Evolutionary conservation across 1,140 invertebrate species (phyloP).

Genomic region (Sinella curviseta): DNA sequence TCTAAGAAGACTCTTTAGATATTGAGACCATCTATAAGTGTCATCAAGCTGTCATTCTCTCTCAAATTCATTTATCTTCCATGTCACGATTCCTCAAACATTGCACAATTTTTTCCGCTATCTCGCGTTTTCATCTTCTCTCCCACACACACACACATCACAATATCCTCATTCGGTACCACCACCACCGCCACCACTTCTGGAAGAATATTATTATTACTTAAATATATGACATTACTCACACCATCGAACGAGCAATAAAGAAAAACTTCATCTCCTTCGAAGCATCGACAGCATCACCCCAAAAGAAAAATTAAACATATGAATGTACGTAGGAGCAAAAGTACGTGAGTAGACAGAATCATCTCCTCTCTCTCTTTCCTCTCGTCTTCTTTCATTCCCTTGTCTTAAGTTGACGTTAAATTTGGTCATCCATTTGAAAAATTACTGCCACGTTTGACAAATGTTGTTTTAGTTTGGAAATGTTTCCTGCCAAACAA

Average conservation of each 20-base stretch:
- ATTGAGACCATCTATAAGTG: slow-evolving; percentile 47
- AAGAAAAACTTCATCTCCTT: slow-evolving; percentile 5
- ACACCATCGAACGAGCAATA: background rate
- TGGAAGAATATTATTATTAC: background rate
- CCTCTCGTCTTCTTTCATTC: no score
- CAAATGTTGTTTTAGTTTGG: slow-evolving; percentile 33
- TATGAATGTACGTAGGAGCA: background rate
- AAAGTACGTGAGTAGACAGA: background rate
- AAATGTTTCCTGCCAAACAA: background rate
- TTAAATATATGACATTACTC: background rate
- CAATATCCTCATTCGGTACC: no score
- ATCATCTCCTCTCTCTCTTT: no score
- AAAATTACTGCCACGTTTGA: slow-evolving; percentile 41
- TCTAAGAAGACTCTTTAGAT: slow-evolving; percentile 19
- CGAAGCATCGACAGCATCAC: background rate
- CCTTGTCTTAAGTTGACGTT: slow-evolving; percentile 30
- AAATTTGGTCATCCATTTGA: slow-evolving; percentile 43
- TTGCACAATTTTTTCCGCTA: slow-evolving; percentile 39
- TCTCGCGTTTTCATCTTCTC: background rate
- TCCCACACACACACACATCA: background rate
- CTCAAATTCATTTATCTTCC: slow-evolving; percentile 49
- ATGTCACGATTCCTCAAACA: slow-evolving; percentile 46
- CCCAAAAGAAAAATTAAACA: slow-evolving; percentile 1
- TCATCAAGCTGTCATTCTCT: slow-evolving; percentile 47
- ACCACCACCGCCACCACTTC: background rate